A percentile compares a stretch with the other conserved stretches of the same genome.
These are phyloP conservation scores for Actinernus sp. DNA, from an alignment of 92 coral and sea anemone genomes.

Conservation along the genomic window DNA sequence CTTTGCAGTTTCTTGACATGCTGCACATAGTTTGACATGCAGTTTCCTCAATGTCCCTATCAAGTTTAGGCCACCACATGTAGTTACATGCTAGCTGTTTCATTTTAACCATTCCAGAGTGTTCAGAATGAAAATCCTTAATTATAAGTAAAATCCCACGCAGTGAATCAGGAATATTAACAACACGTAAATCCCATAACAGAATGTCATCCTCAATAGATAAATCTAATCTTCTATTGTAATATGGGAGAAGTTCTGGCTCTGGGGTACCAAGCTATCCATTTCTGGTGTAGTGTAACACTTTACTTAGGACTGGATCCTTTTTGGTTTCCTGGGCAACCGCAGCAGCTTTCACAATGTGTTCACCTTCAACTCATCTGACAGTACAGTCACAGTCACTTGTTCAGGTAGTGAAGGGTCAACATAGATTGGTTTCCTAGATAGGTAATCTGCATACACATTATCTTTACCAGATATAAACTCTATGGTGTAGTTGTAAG, in stretches of 20 bases:
- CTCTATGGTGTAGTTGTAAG: slow-evolving; percentile 55
- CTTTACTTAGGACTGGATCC: slow-evolving; percentile 27
- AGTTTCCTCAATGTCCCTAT: too few relatives aligned
- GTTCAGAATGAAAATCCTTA: too few relatives aligned
- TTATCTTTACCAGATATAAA: slow-evolving; percentile 53
- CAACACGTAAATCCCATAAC: slow-evolving; percentile 44
- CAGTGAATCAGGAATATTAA: slow-evolving; percentile 13
- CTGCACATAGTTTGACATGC: too few relatives aligned
- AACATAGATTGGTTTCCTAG: slow-evolving; percentile 5
- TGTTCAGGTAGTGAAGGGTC: slow-evolving; percentile 35
- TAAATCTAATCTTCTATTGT: slow-evolving; percentile 31
- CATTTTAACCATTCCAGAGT: neutral
- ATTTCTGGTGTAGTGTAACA: neutral
- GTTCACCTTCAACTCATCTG: slow-evolving; percentile 29
- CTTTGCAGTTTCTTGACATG: too few relatives aligned
- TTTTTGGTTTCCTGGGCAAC: slow-evolving; percentile 43
- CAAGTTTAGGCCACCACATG: neutral
- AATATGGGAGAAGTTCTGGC: slow-evolving; percentile 16
- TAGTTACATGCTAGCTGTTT: neutral
- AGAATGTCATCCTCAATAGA: slow-evolving; percentile 45
- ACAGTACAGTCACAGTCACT: slow-evolving; percentile 48
- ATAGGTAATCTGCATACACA: slow-evolving; percentile 44
- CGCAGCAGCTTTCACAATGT: slow-evolving; percentile 19
- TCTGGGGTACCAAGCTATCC: slow-evolving; percentile 44
- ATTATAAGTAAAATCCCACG: slow-evolving; percentile 5